These are phyloP conservation scores for Planococcus citri DNA, from an alignment of 1,140 invertebrate genomes.

Conservation along the genomic window DNA sequence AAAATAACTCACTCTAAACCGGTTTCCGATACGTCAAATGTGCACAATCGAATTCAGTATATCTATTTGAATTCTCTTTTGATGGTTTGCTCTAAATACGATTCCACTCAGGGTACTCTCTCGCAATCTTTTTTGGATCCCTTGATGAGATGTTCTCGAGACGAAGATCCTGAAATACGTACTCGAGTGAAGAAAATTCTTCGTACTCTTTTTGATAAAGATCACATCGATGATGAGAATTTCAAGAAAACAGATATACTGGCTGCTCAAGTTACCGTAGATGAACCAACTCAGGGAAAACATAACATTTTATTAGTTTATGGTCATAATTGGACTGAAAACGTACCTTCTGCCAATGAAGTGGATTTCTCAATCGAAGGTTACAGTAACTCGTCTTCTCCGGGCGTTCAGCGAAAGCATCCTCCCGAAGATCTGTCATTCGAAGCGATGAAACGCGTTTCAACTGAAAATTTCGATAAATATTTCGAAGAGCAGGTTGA, in stretches of 20 bases:
- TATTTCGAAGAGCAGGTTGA: conserved; percentile 46
- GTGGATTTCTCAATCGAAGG: conserved; percentile 22
- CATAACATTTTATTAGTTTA: not conserved
- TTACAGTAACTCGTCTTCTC: not conserved
- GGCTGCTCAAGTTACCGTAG: conserved; percentile 37
- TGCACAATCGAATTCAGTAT: conserved; percentile 58
- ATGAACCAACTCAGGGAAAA: not conserved
- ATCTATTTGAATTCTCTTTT: conserved; percentile 90
- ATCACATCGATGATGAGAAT: conserved; percentile 64
- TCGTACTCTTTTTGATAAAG: conserved; percentile 89
- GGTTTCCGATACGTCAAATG: conserved; percentile 29
- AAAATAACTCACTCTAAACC: conserved; percentile 44
- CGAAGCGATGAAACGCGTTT: conserved; percentile 67
- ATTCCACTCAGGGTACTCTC: conserved; percentile 58
- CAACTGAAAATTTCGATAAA: not conserved
- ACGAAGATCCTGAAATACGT: conserved; percentile 69
- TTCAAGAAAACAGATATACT: conserved; percentile 57
- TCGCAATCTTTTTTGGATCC: conserved; percentile 86
- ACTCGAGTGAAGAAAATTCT: conserved; percentile 87
- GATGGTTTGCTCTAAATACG: conserved; percentile 50
- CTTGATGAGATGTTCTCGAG: conserved; percentile 70
- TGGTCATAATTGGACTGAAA: conserved; percentile 62
- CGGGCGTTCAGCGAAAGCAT: conserved; percentile 9
- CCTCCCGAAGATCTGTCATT: conserved; percentile 65
- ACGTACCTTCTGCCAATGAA: conserved; percentile 37